phyloP scores from a whole-genome alignment of 2,797 vertebrate species.

The Eupleurogrammus muticus region DNA sequence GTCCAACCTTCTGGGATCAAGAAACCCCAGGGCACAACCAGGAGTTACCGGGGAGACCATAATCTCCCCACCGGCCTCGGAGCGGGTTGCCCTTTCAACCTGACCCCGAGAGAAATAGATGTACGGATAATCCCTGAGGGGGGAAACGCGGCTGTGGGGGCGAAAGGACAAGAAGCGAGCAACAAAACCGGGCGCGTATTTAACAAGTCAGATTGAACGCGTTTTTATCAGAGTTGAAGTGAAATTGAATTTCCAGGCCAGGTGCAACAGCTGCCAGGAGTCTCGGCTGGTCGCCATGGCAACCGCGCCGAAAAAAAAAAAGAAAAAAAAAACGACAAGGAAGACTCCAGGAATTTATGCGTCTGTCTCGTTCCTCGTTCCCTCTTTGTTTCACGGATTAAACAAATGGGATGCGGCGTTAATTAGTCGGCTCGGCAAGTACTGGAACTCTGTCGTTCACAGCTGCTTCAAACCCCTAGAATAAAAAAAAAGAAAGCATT shows the following conservation, averaged over 20 bases:
- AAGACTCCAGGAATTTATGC: not conserved
- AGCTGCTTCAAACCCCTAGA: not conserved
- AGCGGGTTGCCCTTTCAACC: constrained; percentile 29
- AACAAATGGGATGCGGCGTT: not conserved
- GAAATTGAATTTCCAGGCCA: not conserved
- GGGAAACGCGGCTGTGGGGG: constrained; percentile 6
- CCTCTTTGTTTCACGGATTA: constrained; percentile 1
- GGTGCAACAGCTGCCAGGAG: not conserved
- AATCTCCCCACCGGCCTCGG: not conserved
- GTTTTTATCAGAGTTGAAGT: not conserved
- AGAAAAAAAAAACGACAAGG: not conserved
- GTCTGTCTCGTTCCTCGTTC: not conserved
- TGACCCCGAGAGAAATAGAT: constrained; percentile 29
- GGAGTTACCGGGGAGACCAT: constrained; percentile 14
- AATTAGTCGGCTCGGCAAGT: not conserved
- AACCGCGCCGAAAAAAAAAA: not conserved
- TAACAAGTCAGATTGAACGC: not conserved
- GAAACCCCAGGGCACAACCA: constrained; percentile 8
- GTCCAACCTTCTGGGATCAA: not conserved
- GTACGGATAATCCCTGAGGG: constrained; percentile 27
- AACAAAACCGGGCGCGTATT: not conserved
- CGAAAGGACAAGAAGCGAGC: not conserved
- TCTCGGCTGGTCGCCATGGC: constrained; percentile 19
- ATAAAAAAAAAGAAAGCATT: too few species aligned
- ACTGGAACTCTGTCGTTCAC: not conserved